Conservation (phyloP, 1,140 invertebrate genomes). For the Nasonia giraulti region DNA sequence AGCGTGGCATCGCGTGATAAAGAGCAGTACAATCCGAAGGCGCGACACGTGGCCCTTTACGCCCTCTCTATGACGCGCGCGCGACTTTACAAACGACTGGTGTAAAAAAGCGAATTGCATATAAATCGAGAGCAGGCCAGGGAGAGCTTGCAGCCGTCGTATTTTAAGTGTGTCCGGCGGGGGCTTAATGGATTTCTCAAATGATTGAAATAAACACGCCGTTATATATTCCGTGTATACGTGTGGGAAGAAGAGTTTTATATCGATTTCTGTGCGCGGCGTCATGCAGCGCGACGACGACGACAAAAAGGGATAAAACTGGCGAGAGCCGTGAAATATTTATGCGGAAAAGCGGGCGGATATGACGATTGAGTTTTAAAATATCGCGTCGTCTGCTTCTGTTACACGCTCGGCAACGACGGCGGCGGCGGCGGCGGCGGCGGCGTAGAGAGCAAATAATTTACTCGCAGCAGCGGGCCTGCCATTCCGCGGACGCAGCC, state of each 20-base stretch:
- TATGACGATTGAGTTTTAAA: not conserved
- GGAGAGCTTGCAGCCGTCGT: not conserved
- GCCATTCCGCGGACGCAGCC: conserved; percentile 61
- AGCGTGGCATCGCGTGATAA: conserved; percentile 42
- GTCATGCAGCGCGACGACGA: no score
- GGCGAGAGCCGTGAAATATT: not conserved
- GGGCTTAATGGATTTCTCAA: not conserved
- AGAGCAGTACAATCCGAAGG: conserved; percentile 20
- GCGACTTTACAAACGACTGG: conserved; percentile 29
- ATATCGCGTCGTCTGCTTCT: not conserved
- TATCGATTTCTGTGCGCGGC: no score
- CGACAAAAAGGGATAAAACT: no score
- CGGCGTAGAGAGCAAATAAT: conserved; percentile 56
- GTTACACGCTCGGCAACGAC: no score
- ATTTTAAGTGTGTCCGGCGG: not conserved
- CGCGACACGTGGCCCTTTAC: conserved; percentile 44
- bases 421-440: not conserved
- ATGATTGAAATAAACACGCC: not conserved
- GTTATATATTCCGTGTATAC: no score
- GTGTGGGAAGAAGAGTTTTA: no score
- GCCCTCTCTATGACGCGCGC: conserved; percentile 25
- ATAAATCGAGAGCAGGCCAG: not conserved
- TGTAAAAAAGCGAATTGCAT: conserved; percentile 16
- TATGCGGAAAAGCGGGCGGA: not conserved
- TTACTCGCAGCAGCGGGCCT: conserved; percentile 53